Evolutionary conservation across 2,113 vertebrate species (phyloP), one percentile per base, ranked within the genome.

Genomic region (Myiopsitta monachus): DNA sequence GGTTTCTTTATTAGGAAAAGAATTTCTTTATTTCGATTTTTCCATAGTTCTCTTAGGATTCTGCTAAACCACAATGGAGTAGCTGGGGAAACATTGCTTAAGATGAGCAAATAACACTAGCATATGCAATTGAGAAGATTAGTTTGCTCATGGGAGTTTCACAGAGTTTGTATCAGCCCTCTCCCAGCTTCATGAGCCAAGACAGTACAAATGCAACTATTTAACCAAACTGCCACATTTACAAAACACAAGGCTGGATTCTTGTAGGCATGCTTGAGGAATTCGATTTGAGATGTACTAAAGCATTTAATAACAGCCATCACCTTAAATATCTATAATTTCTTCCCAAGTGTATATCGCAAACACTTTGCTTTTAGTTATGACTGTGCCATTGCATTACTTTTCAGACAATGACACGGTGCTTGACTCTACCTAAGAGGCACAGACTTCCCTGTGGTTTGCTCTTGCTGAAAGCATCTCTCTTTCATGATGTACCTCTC

Each of bases 381-480:
- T 6, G 39, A 17, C 24, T 52, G 22, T 62, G 23, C 10, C 31
- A 7, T 7, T 33, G 63, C 41, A 11, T 39, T 46, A 51, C 9
- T 51, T 19, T 70, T 72, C 33, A 43, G 41, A 7, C 21, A 33
- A 12, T 18, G 18, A n/a, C 3, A 1, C 0, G 2, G 9, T 38
- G 23, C 31, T 57, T 31, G 63, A 39, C 70, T 57, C 9, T 17
- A 6, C 0, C 1, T 16, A 18, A 18, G 9, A 84, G 39, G 17
- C 23, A n/a, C 0, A 2, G 30, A 0, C 0, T 30, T 18, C 15
- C 27, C 36, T 70, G 39, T 0, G 0, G 23, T 10, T 59, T 76
- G n/a, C 52, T 51, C 31, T 36, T 63, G 52, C n/a, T 41, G 11
- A 21, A 59, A 49, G 17, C 5, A 3, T 26, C 51, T 83, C 2